Evolutionary conservation across 2,888 invertebrate genomes (phyloP).

Genomic region (Axea sp.): DNA sequence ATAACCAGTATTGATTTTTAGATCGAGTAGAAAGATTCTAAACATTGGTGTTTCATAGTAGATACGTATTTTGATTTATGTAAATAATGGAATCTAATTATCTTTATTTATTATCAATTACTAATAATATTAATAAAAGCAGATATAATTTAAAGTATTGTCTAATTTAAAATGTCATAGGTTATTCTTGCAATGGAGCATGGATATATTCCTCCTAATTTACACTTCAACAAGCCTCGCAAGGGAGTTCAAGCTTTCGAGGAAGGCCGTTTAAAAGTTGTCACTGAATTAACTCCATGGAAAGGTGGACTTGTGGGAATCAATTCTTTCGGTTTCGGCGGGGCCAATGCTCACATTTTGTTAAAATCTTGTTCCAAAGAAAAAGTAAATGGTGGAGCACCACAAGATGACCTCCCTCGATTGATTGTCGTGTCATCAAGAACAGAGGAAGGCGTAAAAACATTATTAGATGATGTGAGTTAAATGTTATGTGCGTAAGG

Average conservation of each 20-base stretch:
- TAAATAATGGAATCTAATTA: no score
- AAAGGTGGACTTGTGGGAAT: conserved; percentile 87
- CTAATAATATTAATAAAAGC: no score
- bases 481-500: not conserved
- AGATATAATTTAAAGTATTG: no score
- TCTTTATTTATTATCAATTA: no score
- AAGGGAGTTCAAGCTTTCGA: conserved; percentile 83
- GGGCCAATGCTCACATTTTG: conserved; percentile 89
- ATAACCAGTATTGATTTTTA: no score
- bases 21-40: no score
- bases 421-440: conserved; percentile 89
- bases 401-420: conserved; percentile 85
- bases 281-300: conserved; percentile 86
- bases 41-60: no score
- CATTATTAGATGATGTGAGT: conserved; percentile 83
- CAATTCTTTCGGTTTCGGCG: conserved; percentile 97
- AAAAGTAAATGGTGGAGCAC: conserved; percentile 83
- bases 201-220: conserved; percentile 90
- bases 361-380: conserved; percentile 82
- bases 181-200: conserved; percentile 89
- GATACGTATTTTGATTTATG: no score
- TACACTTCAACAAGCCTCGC: conserved; percentile 86
- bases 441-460: conserved; percentile 87
- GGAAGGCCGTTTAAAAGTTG: conserved; percentile 85
- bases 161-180: conserved; percentile 77